These are phyloP conservation scores for Trogon surrucura DNA, from an alignment of 2,113 vertebrate genomes.

Conservation along the genomic window DNA sequence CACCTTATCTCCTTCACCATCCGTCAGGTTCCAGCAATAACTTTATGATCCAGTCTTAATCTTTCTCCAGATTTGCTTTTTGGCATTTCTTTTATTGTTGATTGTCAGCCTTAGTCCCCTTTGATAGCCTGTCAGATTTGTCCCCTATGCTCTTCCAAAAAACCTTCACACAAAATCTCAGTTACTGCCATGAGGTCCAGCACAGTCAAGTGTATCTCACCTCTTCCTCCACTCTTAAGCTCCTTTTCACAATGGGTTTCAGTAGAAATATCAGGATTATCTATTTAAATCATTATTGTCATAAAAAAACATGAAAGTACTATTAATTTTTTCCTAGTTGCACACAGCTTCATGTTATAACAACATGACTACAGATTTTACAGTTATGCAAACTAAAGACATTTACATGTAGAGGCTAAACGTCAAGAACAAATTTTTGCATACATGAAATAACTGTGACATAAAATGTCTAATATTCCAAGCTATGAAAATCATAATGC, in stretches of 20 bases:
- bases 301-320: background rate
- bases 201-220: background rate
- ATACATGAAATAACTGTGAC: fast-evolving
- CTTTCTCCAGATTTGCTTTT: background rate
- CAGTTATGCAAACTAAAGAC: background rate
- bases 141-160: background rate
- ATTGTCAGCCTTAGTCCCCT: background rate
- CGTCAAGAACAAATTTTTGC: background rate
- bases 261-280: background rate
- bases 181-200: background rate
- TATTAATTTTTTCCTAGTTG: background rate
- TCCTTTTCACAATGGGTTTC: background rate
- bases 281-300: no score
- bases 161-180: background rate
- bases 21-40: background rate
- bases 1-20: background rate
- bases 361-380: background rate
- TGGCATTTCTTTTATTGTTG: background rate
- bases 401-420: background rate
- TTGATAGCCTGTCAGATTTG: background rate
- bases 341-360: background rate
- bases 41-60: background rate
- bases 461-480: background rate
- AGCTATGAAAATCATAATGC: background rate
- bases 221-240: background rate